These are phyloP conservation scores for Chrysomela aeneicollis DNA, from an alignment of 2,888 invertebrate genomes.

Conservation along the genomic window DNA sequence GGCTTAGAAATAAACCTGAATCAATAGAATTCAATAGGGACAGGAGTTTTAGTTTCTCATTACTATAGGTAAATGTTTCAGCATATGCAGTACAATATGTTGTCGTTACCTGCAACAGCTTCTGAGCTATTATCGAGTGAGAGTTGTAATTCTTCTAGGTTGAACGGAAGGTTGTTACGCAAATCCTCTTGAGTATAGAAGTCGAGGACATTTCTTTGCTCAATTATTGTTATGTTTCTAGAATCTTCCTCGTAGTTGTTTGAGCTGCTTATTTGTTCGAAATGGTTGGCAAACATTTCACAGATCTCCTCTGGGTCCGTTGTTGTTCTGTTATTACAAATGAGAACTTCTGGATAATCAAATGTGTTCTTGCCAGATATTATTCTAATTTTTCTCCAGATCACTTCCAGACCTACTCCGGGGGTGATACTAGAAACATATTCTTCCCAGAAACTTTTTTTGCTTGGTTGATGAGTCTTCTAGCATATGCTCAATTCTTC, in stretches of 20 bases:
- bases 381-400: constrained; percentile 16
- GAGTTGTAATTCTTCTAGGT: not conserved
- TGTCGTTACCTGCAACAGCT: not conserved
- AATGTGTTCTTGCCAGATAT: not conserved
- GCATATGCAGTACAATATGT: not conserved
- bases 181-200: not conserved
- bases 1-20: not conserved
- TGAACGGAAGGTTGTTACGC: not conserved
- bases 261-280: not conserved
- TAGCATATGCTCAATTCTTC: not conserved
- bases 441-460: not conserved
- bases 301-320: not conserved
- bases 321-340: not conserved
- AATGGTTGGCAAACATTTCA: constrained; percentile 7
- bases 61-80: not conserved
- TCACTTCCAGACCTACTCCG: not conserved
- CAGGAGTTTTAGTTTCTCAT: not conserved
- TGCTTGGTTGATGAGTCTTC: constrained; percentile 4
- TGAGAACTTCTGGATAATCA: not conserved
- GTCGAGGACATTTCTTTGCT: not conserved
- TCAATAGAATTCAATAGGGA: not conserved
- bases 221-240: not conserved
- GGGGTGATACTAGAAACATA: not conserved
- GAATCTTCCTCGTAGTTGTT: not conserved
- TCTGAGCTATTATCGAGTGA: not conserved